Evolutionary conservation across 1,140 invertebrate species (phyloP).

Genomic region (Lepidostoma basale): DNA sequence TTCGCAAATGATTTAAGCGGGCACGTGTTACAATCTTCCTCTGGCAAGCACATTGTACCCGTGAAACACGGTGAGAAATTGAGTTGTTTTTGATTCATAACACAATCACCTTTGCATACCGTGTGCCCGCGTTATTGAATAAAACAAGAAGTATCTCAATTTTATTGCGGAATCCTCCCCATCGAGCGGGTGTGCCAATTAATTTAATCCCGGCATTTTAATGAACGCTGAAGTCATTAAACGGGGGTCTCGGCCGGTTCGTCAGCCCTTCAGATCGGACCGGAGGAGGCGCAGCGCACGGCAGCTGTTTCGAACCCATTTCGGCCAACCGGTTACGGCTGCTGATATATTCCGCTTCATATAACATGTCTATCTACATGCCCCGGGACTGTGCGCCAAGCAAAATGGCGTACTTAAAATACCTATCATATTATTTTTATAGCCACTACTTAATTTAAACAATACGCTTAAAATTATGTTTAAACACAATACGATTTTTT

Average conservation of each 20-base stretch:
- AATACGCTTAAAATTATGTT: too few species aligned
- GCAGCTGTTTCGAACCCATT: conserved; percentile 19
- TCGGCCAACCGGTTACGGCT: conserved; percentile 29
- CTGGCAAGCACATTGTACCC: too few species aligned
- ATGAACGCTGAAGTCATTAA: conserved; percentile 24
- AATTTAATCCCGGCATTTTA: conserved; percentile 21
- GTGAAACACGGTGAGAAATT: too few species aligned
- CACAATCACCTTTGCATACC: too few species aligned
- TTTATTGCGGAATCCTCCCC: conserved; percentile 2
- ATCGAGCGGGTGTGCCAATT: conserved; percentile 8
- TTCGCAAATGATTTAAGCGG: too few species aligned
- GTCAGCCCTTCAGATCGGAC: background rate
- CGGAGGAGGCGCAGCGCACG: background rate
- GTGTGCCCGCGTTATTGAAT: too few species aligned
- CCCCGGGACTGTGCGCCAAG: background rate
- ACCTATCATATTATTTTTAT: too few species aligned
- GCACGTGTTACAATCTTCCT: too few species aligned
- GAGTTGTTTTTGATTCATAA: too few species aligned
- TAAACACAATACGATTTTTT: too few species aligned
- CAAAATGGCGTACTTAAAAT: background rate
- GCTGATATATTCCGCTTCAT: conserved; percentile 31
- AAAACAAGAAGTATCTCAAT: background rate
- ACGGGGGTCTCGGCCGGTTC: background rate
- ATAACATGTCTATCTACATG: conserved; percentile 12
- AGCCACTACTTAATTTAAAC: too few species aligned